Conservation (phyloP, 1,140 invertebrate species). For the Andrena cerasifolii region DNA sequence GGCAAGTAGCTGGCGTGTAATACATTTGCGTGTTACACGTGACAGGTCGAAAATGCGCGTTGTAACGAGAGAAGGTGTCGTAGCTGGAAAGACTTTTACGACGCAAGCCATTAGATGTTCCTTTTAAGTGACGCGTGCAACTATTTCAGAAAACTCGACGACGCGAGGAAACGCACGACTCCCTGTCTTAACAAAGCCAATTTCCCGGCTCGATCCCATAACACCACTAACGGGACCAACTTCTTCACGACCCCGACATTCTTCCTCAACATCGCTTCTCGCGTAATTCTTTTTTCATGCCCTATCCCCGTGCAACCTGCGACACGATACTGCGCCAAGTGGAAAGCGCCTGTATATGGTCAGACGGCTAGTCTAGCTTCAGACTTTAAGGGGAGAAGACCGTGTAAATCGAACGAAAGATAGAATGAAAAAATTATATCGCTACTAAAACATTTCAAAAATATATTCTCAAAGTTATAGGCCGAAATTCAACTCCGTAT, state of each 20-base stretch:
- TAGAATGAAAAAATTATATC: no score
- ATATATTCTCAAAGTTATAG: no score
- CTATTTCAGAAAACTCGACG: constrained; percentile 27
- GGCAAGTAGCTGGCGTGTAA: no score
- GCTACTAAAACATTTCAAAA: no score
- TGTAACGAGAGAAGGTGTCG: constrained; percentile 13
- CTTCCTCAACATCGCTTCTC: constrained; percentile 21
- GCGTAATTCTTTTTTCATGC: constrained; percentile 3
- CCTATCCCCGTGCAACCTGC: no score
- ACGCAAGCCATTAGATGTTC: constrained; percentile 55
- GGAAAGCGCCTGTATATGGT: neutral
- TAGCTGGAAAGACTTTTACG: constrained; percentile 42
- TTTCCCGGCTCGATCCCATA: constrained; percentile 43
- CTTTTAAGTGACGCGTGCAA: constrained; percentile 51
- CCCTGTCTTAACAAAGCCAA: constrained; percentile 62
- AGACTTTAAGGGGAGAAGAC: no score
- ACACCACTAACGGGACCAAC: constrained; percentile 54
- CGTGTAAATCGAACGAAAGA: no score
- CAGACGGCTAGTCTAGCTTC: neutral
- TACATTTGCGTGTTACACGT: no score
- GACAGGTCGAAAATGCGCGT: neutral
- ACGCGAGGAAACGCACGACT: constrained; percentile 43
- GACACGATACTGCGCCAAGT: neutral
- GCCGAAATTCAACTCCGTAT: no score
- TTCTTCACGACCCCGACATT: constrained; percentile 46